Conservation (phyloP, 2,797 vertebrate species). For the Ambastaia sidthimunki region DNA sequence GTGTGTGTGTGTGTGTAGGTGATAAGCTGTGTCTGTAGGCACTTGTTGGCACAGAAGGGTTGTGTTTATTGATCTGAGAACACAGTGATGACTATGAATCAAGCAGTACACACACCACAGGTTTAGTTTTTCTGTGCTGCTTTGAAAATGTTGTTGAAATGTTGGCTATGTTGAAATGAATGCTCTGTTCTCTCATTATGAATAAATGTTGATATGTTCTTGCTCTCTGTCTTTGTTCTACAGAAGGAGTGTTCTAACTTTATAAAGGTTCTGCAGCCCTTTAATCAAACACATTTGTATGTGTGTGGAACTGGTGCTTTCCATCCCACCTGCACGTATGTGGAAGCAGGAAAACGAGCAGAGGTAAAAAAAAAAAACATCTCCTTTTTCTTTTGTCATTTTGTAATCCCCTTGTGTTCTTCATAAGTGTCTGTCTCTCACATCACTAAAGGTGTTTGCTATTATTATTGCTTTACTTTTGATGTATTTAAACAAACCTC, state of each 20-base stretch:
- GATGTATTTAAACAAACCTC: not conserved
- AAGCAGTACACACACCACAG: not conserved
- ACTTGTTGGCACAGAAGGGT: constrained; percentile 49
- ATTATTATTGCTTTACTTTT: not conserved
- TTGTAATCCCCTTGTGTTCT: not conserved
- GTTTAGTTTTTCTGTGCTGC: constrained; percentile 33
- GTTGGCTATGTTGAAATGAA: not conserved
- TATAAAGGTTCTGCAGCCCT: constrained; percentile 91
- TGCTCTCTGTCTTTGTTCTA: constrained; percentile 48
- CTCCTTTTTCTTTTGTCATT: not conserved
- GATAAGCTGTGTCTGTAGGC: constrained; percentile 24
- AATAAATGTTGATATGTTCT: constrained; percentile 24
- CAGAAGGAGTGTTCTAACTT: constrained; percentile 98
- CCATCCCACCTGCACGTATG: constrained; percentile 93
- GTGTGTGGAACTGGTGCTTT: constrained; percentile 96
- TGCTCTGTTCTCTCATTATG: not conserved
- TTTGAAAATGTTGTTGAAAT: constrained; percentile 1
- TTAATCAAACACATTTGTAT: constrained; percentile 95
- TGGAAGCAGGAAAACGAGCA: constrained; percentile 91
- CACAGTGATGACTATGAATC: constrained; percentile 18
- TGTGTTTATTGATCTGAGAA: constrained; percentile 43
- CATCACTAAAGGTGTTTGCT: not conserved
- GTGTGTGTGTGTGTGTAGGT: not conserved
- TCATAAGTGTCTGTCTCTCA: not conserved
- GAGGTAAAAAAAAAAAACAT: constrained; percentile 86